These are phyloP conservation scores for Pterophyllum scalare DNA, from an alignment of 2,113 vertebrate species.

Conservation along the genomic window DNA sequence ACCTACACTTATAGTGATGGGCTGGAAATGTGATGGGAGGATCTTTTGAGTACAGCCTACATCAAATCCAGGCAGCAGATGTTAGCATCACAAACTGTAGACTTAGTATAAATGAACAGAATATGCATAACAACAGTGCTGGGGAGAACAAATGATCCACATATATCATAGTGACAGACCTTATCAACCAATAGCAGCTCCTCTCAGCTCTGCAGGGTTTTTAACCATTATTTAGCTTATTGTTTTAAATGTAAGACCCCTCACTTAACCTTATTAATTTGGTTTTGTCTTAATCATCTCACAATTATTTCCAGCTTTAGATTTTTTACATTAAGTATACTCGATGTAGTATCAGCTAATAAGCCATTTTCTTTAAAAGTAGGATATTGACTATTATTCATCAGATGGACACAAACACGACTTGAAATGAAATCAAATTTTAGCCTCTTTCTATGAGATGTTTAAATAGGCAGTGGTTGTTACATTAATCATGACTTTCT, in stretches of 20 bases:
- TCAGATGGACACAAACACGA: background rate
- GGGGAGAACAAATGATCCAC: background rate
- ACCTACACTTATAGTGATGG: too few species aligned
- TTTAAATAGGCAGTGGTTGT: background rate
- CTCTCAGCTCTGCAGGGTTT: background rate
- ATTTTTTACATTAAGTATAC: background rate
- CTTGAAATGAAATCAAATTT: background rate
- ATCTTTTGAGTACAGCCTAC: too few species aligned
- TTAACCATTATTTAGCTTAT: background rate
- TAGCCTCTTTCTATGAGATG: background rate
- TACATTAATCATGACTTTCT: background rate
- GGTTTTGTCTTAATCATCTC: background rate
- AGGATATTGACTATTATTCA: rapidly evolving
- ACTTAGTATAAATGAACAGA: too few species aligned
- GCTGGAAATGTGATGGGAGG: too few species aligned
- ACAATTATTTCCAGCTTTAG: rapidly evolving
- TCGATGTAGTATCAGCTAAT: background rate
- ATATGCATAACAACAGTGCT: too few species aligned
- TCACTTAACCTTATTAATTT: background rate
- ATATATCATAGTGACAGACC: background rate
- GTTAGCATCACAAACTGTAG: too few species aligned
- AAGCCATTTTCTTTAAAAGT: background rate
- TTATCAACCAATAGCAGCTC: background rate
- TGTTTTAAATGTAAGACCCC: background rate
- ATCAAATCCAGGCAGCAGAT: too few species aligned